Percentiles rank a stretch among this genome's conserved stretches.
phyloP scores from a whole-genome alignment of 1,140 invertebrate species.

The Pissodes strobi region DNA sequence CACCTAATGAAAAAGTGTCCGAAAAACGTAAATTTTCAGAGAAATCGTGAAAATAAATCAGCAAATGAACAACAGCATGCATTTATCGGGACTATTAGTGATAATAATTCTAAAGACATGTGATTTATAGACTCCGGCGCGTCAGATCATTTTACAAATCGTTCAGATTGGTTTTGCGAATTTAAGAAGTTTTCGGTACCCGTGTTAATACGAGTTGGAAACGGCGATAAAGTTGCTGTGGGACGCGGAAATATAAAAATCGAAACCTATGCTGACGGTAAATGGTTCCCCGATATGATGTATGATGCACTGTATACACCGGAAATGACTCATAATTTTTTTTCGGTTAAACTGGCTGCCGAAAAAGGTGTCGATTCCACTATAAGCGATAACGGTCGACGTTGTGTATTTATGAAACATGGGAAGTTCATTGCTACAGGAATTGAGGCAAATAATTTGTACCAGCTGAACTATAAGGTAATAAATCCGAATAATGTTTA shows the following conservation, averaged over 20 bases:
- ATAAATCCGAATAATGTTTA: neutral
- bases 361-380: neutral
- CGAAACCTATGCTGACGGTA: constrained; percentile 1
- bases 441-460: neutral
- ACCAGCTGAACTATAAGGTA: neutral
- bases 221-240: neutral
- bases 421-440: neutral
- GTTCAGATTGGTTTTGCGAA: neutral
- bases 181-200: neutral
- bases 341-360: neutral
- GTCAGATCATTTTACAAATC: neutral
- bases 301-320: constrained; percentile 4
- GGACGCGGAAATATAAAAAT: neutral
- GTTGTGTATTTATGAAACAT: neutral
- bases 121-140: neutral
- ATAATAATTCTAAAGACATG: neutral
- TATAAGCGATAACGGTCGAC: neutral
- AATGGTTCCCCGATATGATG: neutral
- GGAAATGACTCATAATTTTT: neutral
- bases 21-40: neutral
- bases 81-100: neutral
- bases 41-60: neutral
- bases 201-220: neutral
- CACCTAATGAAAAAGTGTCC: neutral
- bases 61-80: neutral